These are phyloP conservation scores for Euzetes globulus DNA, from an alignment of 2,888 invertebrate genomes.

Conservation along the genomic window DNA sequence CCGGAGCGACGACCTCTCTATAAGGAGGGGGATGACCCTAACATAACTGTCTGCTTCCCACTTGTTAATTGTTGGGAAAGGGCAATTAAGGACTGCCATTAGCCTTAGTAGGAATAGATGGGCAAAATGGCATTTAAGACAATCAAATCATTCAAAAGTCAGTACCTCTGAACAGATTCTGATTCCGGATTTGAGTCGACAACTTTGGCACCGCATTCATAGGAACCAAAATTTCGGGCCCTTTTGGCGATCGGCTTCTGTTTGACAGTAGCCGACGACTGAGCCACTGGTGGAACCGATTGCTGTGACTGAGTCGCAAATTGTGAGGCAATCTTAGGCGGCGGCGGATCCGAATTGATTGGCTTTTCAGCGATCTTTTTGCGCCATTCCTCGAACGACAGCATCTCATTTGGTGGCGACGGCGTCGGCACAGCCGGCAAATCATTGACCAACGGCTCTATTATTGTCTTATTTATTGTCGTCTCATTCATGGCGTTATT, in stretches of 20 bases:
- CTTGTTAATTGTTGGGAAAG: no score
- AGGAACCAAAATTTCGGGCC: conserved; percentile 75
- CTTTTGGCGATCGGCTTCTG: conserved; percentile 34
- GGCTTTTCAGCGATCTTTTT: conserved; percentile 31
- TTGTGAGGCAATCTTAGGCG: not conserved
- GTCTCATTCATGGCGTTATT: not conserved
- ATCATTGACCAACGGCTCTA: not conserved
- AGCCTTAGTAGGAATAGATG: no score
- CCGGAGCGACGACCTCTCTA: no score
- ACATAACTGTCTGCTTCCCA: no score
- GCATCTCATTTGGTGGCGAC: conserved; percentile 30
- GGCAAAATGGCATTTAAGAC: not conserved
- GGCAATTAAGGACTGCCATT: no score
- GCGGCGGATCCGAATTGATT: not conserved
- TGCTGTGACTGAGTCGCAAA: not conserved
- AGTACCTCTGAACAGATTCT: conserved; percentile 54
- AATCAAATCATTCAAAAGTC: not conserved
- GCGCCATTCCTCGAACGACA: conserved; percentile 35
- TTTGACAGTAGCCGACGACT: not conserved
- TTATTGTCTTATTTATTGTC: not conserved
- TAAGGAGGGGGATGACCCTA: no score
- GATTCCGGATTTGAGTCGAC: conserved; percentile 87
- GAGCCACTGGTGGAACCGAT: not conserved
- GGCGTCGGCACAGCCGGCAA: not conserved
- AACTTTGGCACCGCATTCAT: conserved; percentile 95